Percentiles rank a stretch among this genome's conserved stretches.
These are phyloP conservation scores for Typhlichthys subterraneus DNA, from an alignment of 2,797 vertebrate genomes.

Conservation along the genomic window DNA sequence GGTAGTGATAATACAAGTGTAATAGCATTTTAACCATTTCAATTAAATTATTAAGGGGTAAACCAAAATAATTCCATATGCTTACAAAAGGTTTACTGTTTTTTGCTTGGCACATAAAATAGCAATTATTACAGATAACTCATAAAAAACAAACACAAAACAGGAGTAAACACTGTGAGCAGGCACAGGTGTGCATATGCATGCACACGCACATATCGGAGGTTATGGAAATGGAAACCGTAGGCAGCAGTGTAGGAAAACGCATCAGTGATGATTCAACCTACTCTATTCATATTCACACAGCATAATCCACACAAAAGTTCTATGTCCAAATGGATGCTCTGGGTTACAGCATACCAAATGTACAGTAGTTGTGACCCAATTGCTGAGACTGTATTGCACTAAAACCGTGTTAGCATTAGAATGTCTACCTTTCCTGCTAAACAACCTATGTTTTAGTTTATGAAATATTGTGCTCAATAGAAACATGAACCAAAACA, in stretches of 20 bases:
- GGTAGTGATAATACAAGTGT: slow-evolving; percentile 50
- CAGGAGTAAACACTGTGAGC: slow-evolving; percentile 28
- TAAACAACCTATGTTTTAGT: slow-evolving; percentile 12
- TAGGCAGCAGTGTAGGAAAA: slow-evolving; percentile 40
- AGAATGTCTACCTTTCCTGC: slow-evolving; percentile 20
- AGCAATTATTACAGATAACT: slow-evolving; percentile 38
- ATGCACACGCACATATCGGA: slow-evolving; percentile 10
- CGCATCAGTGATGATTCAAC: slow-evolving; percentile 33
- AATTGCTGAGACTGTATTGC: slow-evolving; percentile 53
- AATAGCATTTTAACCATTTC: slow-evolving; percentile 30
- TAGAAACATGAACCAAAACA: slow-evolving; percentile 21
- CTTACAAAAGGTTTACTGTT: slow-evolving; percentile 32
- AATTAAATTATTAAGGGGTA: slow-evolving; percentile 1
- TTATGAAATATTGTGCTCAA: slow-evolving; percentile 8
- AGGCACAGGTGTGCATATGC: slow-evolving; percentile 9
- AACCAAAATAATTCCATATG: slow-evolving; percentile 7
- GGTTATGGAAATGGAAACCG: slow-evolving; percentile 25
- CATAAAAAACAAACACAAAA: slow-evolving; percentile 33
- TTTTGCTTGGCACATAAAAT: slow-evolving; percentile 54
- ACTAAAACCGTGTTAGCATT: slow-evolving; percentile 42
- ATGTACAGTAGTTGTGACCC: slow-evolving; percentile 18
- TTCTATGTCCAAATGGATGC: slow-evolving; percentile 22
- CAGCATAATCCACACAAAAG: background rate
- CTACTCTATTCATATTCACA: slow-evolving; percentile 43
- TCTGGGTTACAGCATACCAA: slow-evolving; percentile 27